These are phyloP conservation scores for Cochlearius cochlearius DNA, from an alignment of 2,113 vertebrate genomes.

Conservation along the genomic window DNA sequence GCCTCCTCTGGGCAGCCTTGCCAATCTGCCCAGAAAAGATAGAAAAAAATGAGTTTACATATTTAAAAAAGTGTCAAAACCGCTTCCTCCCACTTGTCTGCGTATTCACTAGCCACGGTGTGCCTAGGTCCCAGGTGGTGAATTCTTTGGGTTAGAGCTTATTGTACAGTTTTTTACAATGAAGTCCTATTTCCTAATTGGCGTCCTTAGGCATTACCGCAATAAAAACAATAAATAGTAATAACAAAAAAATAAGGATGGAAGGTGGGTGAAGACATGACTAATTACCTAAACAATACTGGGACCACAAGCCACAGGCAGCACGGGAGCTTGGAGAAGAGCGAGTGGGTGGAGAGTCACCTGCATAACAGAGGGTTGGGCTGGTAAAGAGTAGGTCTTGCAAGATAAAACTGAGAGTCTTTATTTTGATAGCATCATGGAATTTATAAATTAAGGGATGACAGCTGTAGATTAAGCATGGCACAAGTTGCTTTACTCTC, in stretches of 20 bases:
- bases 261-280: background rate
- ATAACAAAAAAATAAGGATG: conserved; percentile 4
- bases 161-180: background rate
- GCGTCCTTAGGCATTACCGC: background rate
- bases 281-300: conserved; percentile 41
- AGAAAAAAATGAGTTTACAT: background rate
- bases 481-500: background rate
- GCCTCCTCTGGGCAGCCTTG: background rate
- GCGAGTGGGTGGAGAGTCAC: conserved; percentile 17
- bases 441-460: conserved; percentile 42
- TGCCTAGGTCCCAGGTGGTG: background rate
- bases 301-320: conserved; percentile 48
- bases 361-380: conserved; percentile 6
- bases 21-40: background rate
- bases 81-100: background rate
- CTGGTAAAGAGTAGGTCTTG: background rate
- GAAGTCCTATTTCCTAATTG: background rate
- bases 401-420: conserved; percentile 19
- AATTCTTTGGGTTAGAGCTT: background rate
- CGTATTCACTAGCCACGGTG: fast-evolving
- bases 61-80: background rate
- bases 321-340: background rate
- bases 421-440: conserved; percentile 44
- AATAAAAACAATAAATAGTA: conserved; percentile 32
- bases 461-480: conserved; percentile 7